Conservation (phyloP, 2,797 vertebrate genomes). For the Nasua narica region DNA sequence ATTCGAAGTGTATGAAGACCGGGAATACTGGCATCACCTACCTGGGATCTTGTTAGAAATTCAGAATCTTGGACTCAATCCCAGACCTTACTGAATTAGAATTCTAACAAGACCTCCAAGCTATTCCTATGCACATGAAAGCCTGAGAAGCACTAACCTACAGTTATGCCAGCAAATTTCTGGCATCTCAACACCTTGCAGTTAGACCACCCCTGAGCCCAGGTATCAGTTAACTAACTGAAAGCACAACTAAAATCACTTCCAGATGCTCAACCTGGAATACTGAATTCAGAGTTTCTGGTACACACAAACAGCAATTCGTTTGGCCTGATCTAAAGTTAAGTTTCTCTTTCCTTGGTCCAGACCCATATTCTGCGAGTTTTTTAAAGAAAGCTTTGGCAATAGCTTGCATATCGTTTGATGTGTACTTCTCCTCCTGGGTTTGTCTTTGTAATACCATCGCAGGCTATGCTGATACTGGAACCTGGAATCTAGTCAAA, state of each 20-base stretch:
- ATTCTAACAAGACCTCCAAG: conserved; percentile 54
- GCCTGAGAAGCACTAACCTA: neutral
- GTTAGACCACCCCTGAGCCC: conserved; percentile 50
- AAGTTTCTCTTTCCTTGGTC: neutral
- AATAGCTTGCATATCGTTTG: neutral
- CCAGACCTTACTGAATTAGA: conserved; percentile 28
- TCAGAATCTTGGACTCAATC: conserved; percentile 2
- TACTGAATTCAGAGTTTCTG: neutral
- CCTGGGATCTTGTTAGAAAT: conserved; percentile 8
- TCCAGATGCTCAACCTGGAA: conserved; percentile 22
- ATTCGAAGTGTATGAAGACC: neutral
- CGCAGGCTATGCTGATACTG: neutral
- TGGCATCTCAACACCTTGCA: conserved; percentile 37
- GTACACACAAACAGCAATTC: neutral
- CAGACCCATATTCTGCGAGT: neutral
- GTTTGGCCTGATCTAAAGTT: neutral
- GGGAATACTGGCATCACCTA: neutral
- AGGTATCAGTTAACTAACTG: conserved; percentile 31
- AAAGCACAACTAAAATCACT: conserved; percentile 48
- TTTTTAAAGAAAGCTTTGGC: neutral
- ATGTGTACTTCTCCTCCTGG: neutral
- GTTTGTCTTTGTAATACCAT: neutral
- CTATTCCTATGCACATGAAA: neutral
- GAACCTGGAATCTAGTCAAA: neutral
- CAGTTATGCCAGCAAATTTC: conserved; percentile 1